Base-by-base conservation (phyloP, 2,888 invertebrate species). In the Pteria penguin region DNA sequence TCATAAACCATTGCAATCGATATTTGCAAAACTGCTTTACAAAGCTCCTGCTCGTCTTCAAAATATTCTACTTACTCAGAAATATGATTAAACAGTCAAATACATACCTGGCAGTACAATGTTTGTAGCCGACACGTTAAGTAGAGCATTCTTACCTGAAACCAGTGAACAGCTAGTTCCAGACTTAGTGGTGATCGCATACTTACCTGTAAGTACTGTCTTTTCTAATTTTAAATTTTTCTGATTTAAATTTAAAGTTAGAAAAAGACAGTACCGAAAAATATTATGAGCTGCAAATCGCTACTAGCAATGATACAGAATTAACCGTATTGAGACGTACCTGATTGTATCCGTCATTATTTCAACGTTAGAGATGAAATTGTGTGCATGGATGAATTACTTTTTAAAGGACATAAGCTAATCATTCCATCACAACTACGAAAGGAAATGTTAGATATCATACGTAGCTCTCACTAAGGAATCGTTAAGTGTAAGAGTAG, bases 331-430 rank as follows among this genome's bases (percentile, higher is more conserved):
- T 4, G 4, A 26, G 26, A 60, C 18, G 60, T 60, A 27, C 60
- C 60, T 8, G 4, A 60, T 18, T 26, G 60, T 27, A 60, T 60
- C 27, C 60, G 27, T 26, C 22, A 60, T 26, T 8, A 60, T 27
- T 78, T 76, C 76, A 33, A 73, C n/a, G 68, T 69, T 31, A 32
- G 75, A 55, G 69, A 79, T 65, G 81, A 81, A 71, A 65, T 81
- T 18, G 36, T 71, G n/a, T 66, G 62, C 24, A 66, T 75, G 27
- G 77, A 77, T 45, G 73, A 68, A 8, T 33, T 81, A n/a, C 22
- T 76, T 11, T 80, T 63, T 27, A 75, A 73, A 55, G 72, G 71
- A 8, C 74, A 66, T 14, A 61, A 68, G 11, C 27, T 77, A 5
- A 72, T 69, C 26, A 66, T 77, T 27, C 79, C 79, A 36, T 22